A percentile compares a stretch with the other conserved stretches of the same genome.
Conservation (phyloP, 2,113 vertebrate genomes). For the Ceuthmochares aereus region DNA sequence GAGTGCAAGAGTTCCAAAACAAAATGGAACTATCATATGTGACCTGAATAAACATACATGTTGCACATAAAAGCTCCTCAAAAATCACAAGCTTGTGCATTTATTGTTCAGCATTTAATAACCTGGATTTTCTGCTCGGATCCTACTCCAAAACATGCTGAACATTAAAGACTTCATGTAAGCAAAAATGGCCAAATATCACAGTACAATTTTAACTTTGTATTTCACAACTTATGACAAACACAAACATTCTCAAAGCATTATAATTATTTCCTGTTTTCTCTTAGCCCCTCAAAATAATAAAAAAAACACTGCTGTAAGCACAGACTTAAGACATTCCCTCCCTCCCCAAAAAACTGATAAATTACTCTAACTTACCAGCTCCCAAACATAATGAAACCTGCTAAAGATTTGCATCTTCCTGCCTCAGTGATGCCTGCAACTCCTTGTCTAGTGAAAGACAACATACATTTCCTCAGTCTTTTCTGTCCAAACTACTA, state of each 20-base stretch:
- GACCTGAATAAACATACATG: neutral
- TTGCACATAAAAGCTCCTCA: neutral
- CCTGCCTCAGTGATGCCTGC: neutral
- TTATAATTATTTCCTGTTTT: neutral
- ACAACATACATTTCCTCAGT: neutral
- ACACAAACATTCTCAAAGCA: neutral
- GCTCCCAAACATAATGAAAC: conserved; percentile 89
- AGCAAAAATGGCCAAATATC: neutral
- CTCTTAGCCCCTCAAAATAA: neutral
- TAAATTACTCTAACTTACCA: conserved; percentile 80
- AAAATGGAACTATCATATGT: neutral
- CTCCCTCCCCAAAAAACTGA: neutral
- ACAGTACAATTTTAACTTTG: neutral
- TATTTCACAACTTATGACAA: neutral
- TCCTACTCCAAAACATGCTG: neutral
- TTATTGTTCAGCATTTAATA: neutral
- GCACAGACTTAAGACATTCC: neutral
- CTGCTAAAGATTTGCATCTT: conserved; percentile 87
- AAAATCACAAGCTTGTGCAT: neutral
- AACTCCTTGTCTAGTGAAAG: neutral
- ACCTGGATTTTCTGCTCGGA: neutral
- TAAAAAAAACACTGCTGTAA: neutral
- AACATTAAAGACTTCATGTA: neutral
- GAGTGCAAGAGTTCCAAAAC: neutral
- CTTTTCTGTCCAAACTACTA: neutral